phyloP scores from a whole-genome alignment of 1,140 invertebrate genomes.

The Matsumurasca onukii region DNA sequence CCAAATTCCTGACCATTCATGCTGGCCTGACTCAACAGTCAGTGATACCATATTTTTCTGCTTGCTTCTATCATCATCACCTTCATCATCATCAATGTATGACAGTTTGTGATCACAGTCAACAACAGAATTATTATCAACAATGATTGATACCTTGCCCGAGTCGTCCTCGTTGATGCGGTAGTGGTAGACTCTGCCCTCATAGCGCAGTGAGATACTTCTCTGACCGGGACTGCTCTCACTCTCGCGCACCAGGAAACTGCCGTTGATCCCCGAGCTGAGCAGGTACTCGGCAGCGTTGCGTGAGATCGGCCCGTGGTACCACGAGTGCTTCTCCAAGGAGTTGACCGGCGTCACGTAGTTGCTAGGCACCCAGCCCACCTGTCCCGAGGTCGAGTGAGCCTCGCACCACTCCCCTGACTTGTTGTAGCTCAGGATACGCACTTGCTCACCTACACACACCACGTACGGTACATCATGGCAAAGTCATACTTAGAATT shows the following conservation, averaged over 20 bases:
- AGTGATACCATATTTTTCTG: too few species aligned
- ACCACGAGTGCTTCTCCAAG: conserved; percentile 98
- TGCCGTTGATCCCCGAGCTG: conserved; percentile 98
- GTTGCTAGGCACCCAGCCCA: conserved; percentile 98
- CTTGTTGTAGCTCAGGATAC: conserved; percentile 97
- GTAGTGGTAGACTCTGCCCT: conserved; percentile 96
- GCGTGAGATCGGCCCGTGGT: conserved; percentile 84
- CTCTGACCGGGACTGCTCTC: conserved; percentile 97
- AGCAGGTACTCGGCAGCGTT: conserved; percentile 98
- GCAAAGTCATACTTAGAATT: too few species aligned
- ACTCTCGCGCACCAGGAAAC: conserved; percentile 95
- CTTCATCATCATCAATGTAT: too few species aligned
- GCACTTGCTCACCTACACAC: conserved; percentile 84
- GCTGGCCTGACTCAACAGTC: too few species aligned
- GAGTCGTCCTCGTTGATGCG: conserved; percentile 93
- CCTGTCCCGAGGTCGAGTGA: conserved; percentile 82
- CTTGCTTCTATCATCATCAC: too few species aligned
- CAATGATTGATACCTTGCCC: conserved; percentile 83
- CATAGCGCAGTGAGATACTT: conserved; percentile 91
- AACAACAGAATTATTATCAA: too few species aligned
- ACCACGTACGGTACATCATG: too few species aligned
- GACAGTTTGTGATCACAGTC: too few species aligned
- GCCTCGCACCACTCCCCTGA: conserved; percentile 99
- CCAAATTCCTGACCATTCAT: too few species aligned
- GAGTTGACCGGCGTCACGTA: conserved; percentile 98